Conservation (phyloP, 2,888 invertebrate genomes). For the Eupithecia exiguata region DNA sequence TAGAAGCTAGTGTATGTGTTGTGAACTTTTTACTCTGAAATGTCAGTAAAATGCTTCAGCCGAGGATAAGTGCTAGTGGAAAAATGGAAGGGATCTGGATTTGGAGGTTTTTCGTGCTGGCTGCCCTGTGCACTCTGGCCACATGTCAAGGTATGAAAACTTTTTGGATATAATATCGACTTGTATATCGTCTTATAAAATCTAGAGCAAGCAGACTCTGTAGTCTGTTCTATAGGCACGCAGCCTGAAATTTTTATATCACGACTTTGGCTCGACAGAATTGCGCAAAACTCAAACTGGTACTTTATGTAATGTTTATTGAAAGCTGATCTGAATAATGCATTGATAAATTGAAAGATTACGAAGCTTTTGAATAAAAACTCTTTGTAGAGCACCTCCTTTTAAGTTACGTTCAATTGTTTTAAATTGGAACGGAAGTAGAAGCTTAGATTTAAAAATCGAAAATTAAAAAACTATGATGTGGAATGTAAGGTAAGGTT, state of each 20-base stretch:
- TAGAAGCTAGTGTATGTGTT: conserved; percentile 51
- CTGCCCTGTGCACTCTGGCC: conserved; percentile 59
- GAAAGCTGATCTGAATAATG: conserved; percentile 36
- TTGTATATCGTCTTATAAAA: background rate
- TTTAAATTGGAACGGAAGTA: background rate
- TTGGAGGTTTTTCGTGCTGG: conserved; percentile 58
- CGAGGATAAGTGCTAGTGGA: conserved; percentile 72
- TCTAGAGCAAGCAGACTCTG: conserved; percentile 1
- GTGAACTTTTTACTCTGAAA: conserved; percentile 61
- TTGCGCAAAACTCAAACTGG: conserved; percentile 38
- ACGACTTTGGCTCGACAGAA: conserved; percentile 31
- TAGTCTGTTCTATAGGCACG: background rate
- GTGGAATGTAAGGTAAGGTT: background rate
- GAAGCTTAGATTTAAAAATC: background rate
- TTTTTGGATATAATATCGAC: conserved; percentile 28
- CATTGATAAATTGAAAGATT: conserved; percentile 17
- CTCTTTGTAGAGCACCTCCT: background rate
- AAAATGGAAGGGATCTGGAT: conserved; percentile 61
- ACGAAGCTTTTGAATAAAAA: background rate
- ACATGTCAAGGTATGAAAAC: conserved; percentile 76
- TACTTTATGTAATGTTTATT: conserved; percentile 35
- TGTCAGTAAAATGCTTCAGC: conserved; percentile 73
- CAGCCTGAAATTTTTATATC: conserved; percentile 28
- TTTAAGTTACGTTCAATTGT: background rate
- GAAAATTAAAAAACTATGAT: background rate